Percentiles rank a stretch among this genome's conserved stretches.
phyloP scores from a whole-genome alignment of 2,113 vertebrate genomes.

The Alosa alosa region DNA sequence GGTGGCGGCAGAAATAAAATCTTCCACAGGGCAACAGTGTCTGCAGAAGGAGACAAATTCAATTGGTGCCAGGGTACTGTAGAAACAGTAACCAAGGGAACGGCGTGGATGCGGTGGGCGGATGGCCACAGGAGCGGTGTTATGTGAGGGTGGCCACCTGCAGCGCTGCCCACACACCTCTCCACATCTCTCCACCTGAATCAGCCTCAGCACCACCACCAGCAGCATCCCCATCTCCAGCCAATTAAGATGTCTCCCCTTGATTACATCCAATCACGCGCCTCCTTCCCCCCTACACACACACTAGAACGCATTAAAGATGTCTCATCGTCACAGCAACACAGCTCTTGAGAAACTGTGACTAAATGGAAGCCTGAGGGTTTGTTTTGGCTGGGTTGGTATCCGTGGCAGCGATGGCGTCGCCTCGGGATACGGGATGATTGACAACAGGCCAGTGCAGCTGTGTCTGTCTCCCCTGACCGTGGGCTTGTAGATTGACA shows the following conservation, averaged over 20 bases:
- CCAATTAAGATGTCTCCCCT: not conserved
- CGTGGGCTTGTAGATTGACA: not conserved
- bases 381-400: not conserved
- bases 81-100: slow-evolving; percentile 12
- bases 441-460: not conserved
- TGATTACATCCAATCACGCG: not conserved
- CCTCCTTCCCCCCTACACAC: not conserved
- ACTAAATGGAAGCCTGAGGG: not conserved
- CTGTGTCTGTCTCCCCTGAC: not conserved
- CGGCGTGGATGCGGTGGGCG: not conserved
- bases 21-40: not conserved
- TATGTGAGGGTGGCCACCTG: not conserved
- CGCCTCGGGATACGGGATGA: not conserved
- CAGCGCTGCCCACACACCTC: not conserved
- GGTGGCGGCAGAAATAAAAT: not conserved
- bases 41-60: not conserved
- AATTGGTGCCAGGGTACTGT: not conserved
- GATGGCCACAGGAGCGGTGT: not conserved
- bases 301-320: not conserved
- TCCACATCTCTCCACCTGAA: not conserved
- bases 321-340: not conserved
- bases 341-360: not conserved
- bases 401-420: not conserved
- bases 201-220: not conserved
- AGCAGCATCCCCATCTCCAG: not conserved